phyloP scores from a whole-genome alignment of 2,888 invertebrate species.

The Caenorhabditis sinica region DNA sequence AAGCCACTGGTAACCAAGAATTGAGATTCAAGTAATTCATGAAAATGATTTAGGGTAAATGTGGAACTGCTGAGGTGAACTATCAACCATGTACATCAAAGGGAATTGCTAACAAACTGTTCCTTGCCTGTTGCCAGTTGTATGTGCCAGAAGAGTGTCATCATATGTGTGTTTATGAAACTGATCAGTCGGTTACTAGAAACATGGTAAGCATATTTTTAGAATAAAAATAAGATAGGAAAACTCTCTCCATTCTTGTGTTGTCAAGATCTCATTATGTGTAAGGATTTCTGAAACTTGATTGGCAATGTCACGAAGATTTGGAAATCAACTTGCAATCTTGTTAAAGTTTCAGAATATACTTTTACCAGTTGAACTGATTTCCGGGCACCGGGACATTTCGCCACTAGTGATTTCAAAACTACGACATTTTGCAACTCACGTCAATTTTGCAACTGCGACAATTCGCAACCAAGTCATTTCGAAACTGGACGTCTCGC shows the following conservation, averaged over 20 bases:
- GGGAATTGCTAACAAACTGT: conserved; percentile 80
- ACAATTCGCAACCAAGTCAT: too few species aligned
- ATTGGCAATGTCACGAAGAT: too few species aligned
- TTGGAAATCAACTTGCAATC: too few species aligned
- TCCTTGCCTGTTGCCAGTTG: conserved; percentile 79
- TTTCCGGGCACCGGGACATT: too few species aligned
- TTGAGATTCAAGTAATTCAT: background rate
- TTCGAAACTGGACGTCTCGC: too few species aligned
- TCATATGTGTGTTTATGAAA: conserved; percentile 81
- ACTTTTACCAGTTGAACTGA: conserved; percentile 2
- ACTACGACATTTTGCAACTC: too few species aligned
- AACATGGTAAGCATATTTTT: conserved; percentile 70
- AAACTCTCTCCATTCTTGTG: too few species aligned
- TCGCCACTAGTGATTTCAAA: too few species aligned
- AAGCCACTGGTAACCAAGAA: conserved; percentile 52
- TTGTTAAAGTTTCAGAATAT: too few species aligned
- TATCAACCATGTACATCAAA: conserved; percentile 81
- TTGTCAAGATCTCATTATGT: background rate
- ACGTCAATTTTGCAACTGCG: too few species aligned
- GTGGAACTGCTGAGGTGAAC: conserved; percentile 80
- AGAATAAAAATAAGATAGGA: background rate
- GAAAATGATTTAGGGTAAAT: conserved; percentile 73
- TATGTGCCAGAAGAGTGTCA: conserved; percentile 82
- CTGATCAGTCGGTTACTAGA: conserved; percentile 79
- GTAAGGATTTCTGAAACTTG: too few species aligned